Conservation (phyloP, 2,113 vertebrate species). For the Oostethus manadensis region DNA sequence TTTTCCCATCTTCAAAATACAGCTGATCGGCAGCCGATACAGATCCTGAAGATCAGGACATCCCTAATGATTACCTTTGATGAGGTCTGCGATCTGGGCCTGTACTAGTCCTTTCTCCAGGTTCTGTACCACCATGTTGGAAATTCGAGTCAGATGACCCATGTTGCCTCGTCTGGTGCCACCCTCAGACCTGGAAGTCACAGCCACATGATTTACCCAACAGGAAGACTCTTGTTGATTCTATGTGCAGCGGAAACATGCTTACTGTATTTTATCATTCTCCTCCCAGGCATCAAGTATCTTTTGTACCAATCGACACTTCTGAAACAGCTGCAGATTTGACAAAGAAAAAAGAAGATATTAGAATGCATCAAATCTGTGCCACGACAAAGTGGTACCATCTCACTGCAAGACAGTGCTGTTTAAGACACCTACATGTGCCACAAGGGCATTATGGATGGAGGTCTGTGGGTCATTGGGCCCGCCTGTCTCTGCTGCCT, state of each 20-base stretch:
- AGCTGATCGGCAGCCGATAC: too few species aligned
- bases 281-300: constrained; percentile 95
- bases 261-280: constrained; percentile 94
- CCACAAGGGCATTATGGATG: constrained; percentile 76
- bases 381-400: not conserved
- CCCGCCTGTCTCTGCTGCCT: constrained; percentile 53
- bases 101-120: constrained; percentile 88
- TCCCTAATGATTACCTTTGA: constrained; percentile 84
- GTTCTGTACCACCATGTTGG: constrained; percentile 91
- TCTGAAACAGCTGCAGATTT: constrained; percentile 83
- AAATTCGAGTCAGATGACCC: constrained; percentile 93
- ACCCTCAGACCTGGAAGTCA: constrained; percentile 77
- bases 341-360: too few species aligned
- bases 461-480: constrained; percentile 34
- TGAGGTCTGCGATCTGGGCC: constrained; percentile 80
- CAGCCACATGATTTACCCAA: not conserved
- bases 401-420: not conserved
- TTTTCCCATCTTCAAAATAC: too few species aligned
- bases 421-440: constrained; percentile 74
- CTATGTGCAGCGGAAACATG: not conserved
- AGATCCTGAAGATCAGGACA: too few species aligned
- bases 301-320: constrained; percentile 87
- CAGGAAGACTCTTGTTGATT: too few species aligned
- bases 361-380: not conserved
- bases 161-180: constrained; percentile 91